These are phyloP conservation scores for Desoria tigrina DNA, from an alignment of 2,888 invertebrate species.

Conservation along the genomic window DNA sequence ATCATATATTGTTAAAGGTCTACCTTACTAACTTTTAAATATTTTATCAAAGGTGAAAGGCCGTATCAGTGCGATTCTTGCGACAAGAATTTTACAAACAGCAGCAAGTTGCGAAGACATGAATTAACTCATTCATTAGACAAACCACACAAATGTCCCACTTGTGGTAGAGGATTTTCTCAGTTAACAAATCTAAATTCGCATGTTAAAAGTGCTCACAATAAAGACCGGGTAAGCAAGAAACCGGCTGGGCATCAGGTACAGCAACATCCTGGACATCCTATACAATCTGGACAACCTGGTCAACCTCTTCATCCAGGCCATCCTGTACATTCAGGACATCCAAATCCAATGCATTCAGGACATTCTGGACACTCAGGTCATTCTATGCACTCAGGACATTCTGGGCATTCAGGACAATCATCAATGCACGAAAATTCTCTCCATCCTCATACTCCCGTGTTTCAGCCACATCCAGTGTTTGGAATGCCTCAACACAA, in stretches of 20 bases:
- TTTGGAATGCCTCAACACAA: not conserved
- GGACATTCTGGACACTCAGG: no score
- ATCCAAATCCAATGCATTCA: not conserved
- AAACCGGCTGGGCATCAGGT: not conserved
- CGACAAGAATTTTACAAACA: conserved; percentile 23
- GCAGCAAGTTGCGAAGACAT: conserved; percentile 23
- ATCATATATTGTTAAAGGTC: no score
- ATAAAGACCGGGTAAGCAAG: not conserved
- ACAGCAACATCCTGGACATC: no score
- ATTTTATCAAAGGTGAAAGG: conserved; percentile 13
- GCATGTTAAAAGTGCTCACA: conserved; percentile 28
- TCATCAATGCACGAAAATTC: no score
- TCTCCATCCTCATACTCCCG: no score
- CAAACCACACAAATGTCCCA: conserved; percentile 26
- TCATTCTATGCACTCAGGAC: no score
- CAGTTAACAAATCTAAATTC: conserved; percentile 33
- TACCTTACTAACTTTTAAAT: no score
- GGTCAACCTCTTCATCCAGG: not conserved
- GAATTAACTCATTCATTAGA: conserved; percentile 16
- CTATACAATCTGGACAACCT: not conserved
- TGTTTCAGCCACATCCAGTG: not conserved
- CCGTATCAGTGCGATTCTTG: conserved; percentile 22
- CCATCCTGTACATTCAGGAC: not conserved
- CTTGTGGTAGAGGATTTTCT: conserved; percentile 36
- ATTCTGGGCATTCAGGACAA: no score